A percentile compares a stretch with the other conserved stretches of the same genome.
Evolutionary conservation across 2,797 vertebrate genomes (phyloP).

Genomic region (Crocidura indochinensis): DNA sequence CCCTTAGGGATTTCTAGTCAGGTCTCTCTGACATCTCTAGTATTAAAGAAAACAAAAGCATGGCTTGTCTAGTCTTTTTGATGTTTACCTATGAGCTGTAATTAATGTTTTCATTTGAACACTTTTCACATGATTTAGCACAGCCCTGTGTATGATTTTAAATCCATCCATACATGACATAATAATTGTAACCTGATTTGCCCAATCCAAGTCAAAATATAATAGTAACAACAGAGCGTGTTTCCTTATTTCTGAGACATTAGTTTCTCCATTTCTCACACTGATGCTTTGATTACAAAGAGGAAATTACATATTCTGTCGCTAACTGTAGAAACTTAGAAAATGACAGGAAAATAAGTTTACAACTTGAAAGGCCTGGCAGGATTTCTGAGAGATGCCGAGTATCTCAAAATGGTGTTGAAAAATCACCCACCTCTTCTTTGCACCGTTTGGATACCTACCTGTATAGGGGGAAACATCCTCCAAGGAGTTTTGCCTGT

Average conservation of each 20-base stretch:
- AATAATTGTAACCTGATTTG: conserved; percentile 71
- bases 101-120: conserved; percentile 83
- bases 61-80: conserved; percentile 69
- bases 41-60: conserved; percentile 76
- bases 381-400: conserved; percentile 49
- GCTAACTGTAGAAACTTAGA: conserved; percentile 68
- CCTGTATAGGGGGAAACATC: conserved; percentile 1
- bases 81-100: conserved; percentile 80
- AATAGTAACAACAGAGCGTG: conserved; percentile 15
- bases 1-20: conserved; percentile 63
- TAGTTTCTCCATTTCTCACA: conserved; percentile 33
- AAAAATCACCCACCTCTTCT: background rate
- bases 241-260: conserved; percentile 65
- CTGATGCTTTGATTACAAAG: conserved; percentile 56
- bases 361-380: conserved; percentile 8
- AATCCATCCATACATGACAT: conserved; percentile 66
- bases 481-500: background rate
- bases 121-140: conserved; percentile 79
- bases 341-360: conserved; percentile 48
- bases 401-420: background rate
- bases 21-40: conserved; percentile 71
- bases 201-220: conserved; percentile 73
- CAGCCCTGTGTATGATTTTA: conserved; percentile 76
- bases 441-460: conserved; percentile 61
- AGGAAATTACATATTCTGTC: conserved; percentile 38